Conservation (phyloP, 2,797 vertebrate genomes). For the Notamacropus eugenii region DNA sequence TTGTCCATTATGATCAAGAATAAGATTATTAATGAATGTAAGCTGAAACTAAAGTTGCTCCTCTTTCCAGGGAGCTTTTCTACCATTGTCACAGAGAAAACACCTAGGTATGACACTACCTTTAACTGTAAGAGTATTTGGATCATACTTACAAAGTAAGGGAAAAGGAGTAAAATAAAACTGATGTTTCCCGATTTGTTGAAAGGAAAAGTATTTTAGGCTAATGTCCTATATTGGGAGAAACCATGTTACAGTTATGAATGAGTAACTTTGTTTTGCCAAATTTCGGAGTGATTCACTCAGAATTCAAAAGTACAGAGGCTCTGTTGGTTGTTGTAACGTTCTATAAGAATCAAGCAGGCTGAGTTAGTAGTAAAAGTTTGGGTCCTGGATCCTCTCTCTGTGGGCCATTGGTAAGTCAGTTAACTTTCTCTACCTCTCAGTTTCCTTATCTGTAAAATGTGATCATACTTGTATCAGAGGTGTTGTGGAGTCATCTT, state of each 20-base stretch:
- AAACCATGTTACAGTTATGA: background rate
- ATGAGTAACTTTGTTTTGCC: constrained; percentile 32
- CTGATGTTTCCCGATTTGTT: constrained; percentile 11
- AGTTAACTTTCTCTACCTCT: background rate
- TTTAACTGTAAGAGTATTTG: background rate
- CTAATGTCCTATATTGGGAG: background rate
- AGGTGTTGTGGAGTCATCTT: background rate
- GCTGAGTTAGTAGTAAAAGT: background rate
- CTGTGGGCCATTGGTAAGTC: background rate
- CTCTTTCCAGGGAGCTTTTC: constrained; percentile 14
- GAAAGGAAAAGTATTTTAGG: no score
- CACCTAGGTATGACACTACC: background rate
- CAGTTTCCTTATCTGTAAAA: background rate
- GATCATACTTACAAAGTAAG: background rate
- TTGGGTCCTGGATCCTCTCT: background rate
- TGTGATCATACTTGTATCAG: background rate
- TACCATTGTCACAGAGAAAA: background rate
- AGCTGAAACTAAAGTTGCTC: background rate
- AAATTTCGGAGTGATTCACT: constrained; percentile 31
- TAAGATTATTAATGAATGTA: background rate
- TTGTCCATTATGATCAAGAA: background rate
- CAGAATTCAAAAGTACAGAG: constrained; percentile 32
- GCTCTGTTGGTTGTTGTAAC: background rate
- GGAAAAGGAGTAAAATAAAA: background rate
- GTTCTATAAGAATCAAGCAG: background rate